Evolutionary conservation across 1,140 invertebrate genomes (phyloP), one percentile per base, ranked within the genome.

Genomic region (Eupeodes corollae): DNA sequence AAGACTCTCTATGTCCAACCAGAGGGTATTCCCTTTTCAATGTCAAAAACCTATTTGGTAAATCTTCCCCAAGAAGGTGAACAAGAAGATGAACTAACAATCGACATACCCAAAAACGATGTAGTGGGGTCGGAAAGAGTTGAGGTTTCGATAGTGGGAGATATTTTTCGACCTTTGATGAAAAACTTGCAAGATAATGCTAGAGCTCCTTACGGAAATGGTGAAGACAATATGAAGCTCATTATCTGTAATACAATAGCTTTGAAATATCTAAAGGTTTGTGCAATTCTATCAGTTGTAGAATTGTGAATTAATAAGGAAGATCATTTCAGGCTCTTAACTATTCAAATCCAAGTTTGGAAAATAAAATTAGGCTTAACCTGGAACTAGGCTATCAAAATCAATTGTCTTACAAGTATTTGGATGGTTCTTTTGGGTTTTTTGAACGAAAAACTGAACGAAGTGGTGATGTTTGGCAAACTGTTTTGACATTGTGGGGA

Each of bases 141-240:
- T 19, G 79, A 83, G 67, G 76, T 88, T n/a, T 82, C 83, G 14
- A 79, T 77, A 21, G 80, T 88, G 52, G 83, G 83, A 18, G 86
- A 89, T 68, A 75, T 90, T 37, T 63, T 90, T 35, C 86, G 84
- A 11, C 78, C 84, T 12, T 77, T 81, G 46, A 77, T 90, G 30
- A 77, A 78, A 2, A 85, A 88, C 67, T 63, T 89, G 14, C 79
- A 83, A 13, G 77, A 79, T 51, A 69, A 96, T 3, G 78, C 96
- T 10, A 74, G 73, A 56, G 78, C 93, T 73, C 91, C 92, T 1
- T 87, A 82, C 45, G 91, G 89, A 1, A 95, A 91, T 69, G 91
- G 91, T 12, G 92, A 96, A 73, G 92, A 96, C 66, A 96, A 95
- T 56, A 90, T 96, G 85, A 70, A 93, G 1, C 87, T 90, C 56